Conservation (phyloP, 1,140 invertebrate genomes). For the Pachyrhynchus sulphureomaculatus region DNA sequence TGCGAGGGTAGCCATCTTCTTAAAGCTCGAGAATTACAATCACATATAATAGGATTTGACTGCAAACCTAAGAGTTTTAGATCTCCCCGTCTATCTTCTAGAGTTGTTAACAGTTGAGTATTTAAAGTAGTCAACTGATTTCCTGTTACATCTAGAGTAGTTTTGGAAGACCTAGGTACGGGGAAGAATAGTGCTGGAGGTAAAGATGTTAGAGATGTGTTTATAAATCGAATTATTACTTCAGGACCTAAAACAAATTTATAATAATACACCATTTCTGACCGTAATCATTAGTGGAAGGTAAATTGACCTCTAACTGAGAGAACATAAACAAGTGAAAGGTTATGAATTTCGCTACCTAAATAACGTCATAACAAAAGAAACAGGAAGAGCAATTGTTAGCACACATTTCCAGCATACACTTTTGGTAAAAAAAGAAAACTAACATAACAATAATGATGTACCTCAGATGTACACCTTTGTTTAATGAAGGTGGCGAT, state of each 20-base stretch:
- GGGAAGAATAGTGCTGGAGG: constrained; percentile 82
- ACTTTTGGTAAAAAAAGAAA: too few relatives aligned
- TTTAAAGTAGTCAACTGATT: constrained; percentile 74
- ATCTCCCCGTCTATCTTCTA: constrained; percentile 77
- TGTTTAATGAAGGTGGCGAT: too few relatives aligned
- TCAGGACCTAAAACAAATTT: constrained; percentile 52
- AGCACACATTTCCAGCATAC: too few relatives aligned
- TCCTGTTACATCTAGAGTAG: constrained; percentile 75
- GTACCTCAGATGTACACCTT: too few relatives aligned
- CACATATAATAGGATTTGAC: constrained; percentile 79
- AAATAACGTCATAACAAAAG: too few relatives aligned
- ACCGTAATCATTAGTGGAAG: too few relatives aligned
- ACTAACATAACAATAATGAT: too few relatives aligned
- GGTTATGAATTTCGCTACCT: too few relatives aligned
- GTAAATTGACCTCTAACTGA: too few relatives aligned
- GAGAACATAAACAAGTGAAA: too few relatives aligned
- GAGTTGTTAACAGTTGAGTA: constrained; percentile 71
- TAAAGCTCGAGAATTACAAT: constrained; percentile 78
- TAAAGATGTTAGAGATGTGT: constrained; percentile 75
- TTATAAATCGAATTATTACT: constrained; percentile 71
- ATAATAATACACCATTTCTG: too few relatives aligned
- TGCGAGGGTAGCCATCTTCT: constrained; percentile 72
- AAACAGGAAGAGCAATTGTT: too few relatives aligned
- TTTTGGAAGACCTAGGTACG: constrained; percentile 81
- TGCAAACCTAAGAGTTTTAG: constrained; percentile 70